Base-by-base conservation (phyloP, 2,113 vertebrate genomes). In the Vidua chalybeata region DNA sequence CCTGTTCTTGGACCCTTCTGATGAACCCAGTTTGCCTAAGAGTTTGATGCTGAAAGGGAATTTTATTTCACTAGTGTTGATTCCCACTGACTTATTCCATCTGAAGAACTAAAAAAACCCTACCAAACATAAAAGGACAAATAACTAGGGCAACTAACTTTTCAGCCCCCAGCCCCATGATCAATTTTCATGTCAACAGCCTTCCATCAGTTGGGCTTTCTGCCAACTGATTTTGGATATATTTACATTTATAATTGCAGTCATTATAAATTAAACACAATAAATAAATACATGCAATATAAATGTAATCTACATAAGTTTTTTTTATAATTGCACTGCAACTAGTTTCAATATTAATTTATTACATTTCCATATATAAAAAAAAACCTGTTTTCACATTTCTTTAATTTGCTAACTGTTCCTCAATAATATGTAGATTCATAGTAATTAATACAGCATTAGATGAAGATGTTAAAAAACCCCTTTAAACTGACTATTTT, bases 191-290 rank as follows among this genome's bases (percentile, higher is more conserved):
- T 15, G 28, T 35, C 5, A 21, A 59, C 24, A 85, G 67, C 18
- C 20, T 58, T 79, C 35, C 66, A 51, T 35, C 75, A 24, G 24
- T 5, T 39, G 51, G 37, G 7, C 9, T 45, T 73, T 79, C 64
- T 51, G 39, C n/a, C 37, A 83, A 59, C 46, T 24, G n/a, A 68
- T 67, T 69, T 87, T 59, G 79, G 72, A 66, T 26, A 51, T 62
- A 63, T 71, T 93, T 96, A 90, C 92, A 94, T 92, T 95, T 96
- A 96, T 94, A 91, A 92, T 78, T 96, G 94, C 94, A 94, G 73
- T 93, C 74, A 93, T 89, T 94, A 75, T 41, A 93, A 91, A 85
- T 8, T 4, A 87, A 96, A 79, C 48, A 67, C 46, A 71, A 75
- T 28, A 84, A 93, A 92, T 88, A 93, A 93, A 92, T 88, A 93